Conservation (phyloP, 1,140 invertebrate species). For the Hormaphis cornu region DNA sequence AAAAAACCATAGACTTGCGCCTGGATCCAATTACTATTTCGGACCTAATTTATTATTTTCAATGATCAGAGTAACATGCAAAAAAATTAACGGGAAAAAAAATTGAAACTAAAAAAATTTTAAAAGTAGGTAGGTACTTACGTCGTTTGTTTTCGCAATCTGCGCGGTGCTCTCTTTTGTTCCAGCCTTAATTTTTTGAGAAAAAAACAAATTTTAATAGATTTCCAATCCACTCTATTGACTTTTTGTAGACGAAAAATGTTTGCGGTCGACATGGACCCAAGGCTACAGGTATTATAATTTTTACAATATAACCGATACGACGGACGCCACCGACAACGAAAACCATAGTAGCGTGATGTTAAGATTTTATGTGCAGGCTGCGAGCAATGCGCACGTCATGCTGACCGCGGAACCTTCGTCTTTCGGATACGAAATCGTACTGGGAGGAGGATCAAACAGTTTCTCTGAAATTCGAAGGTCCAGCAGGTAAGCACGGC, state of each 20-base stretch:
- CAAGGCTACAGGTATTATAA: neutral
- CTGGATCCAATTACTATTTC: too few species aligned
- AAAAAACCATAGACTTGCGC: too few species aligned
- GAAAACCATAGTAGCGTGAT: neutral
- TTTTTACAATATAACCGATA: neutral
- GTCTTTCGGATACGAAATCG: conserved; percentile 48
- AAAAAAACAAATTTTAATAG: too few species aligned
- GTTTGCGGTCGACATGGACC: neutral
- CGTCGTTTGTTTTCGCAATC: too few species aligned
- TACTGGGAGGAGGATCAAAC: conserved; percentile 52
- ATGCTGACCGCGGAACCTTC: conserved; percentile 43
- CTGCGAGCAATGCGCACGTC: conserved; percentile 51
- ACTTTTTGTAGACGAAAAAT: neutral
- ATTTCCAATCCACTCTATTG: too few species aligned
- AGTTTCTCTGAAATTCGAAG: conserved; percentile 51
- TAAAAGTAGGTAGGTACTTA: too few species aligned
- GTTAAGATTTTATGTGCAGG: conserved; percentile 45
- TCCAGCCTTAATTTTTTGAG: too few species aligned
- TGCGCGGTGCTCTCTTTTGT: too few species aligned
- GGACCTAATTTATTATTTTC: too few species aligned
- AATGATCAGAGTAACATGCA: too few species aligned
- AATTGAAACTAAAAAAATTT: too few species aligned
- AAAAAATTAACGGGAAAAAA: too few species aligned
- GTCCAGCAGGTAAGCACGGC: conserved; percentile 44
- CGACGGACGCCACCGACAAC: neutral